Evolutionary conservation across 2,888 invertebrate species (phyloP), one percentile per base, ranked within the genome.

Genomic region (Adela reaumurella): DNA sequence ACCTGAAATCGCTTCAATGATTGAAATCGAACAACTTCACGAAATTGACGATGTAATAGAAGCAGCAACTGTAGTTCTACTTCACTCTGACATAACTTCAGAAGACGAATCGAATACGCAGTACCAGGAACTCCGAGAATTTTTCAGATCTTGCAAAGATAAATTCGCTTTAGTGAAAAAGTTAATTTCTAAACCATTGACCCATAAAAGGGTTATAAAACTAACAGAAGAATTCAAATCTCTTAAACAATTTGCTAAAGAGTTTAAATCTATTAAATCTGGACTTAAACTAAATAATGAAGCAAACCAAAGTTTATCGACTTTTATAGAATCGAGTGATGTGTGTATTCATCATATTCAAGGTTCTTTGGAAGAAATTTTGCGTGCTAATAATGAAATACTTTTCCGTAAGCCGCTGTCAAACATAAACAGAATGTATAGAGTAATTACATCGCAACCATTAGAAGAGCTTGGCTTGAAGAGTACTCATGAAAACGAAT

Each of bases 191-290:
- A 71, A 72, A 54, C 58, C 61, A 44, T 54, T 64, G 4, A 69
- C 59, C 49, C 67, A 67, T 51, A 76, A 73, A 50, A 68, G 65
- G 59, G 53, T 74, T 14, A 71, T 76, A 48, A 61, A 74, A 51
- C 57, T 76, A 24, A 53, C 74, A 18, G 71, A 74, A 58, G 68
- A 74, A 55, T 73, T 70, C 54, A 61, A 51, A 47, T 59, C 58
- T 11, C 53, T 76, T 3, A 60, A 66, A 55, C 58, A 50, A 46
- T 59, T 59, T 2, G 62, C 74, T 8, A 59, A 57, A 46, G 58
- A 63, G 19, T 73, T 74, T 51, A 67, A 67, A 57, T 48, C 50
- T 3, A 63, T 65, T 46, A 56, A 54, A 10, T 46, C 20, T 3
- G 55, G 65, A 19, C 55, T 68, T 1, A 57, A 55, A 3, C 50